Evolutionary conservation across 2,113 vertebrate species (phyloP), one percentile per base, ranked within the genome.

Genomic region (Saccopteryx bilineata): DNA sequence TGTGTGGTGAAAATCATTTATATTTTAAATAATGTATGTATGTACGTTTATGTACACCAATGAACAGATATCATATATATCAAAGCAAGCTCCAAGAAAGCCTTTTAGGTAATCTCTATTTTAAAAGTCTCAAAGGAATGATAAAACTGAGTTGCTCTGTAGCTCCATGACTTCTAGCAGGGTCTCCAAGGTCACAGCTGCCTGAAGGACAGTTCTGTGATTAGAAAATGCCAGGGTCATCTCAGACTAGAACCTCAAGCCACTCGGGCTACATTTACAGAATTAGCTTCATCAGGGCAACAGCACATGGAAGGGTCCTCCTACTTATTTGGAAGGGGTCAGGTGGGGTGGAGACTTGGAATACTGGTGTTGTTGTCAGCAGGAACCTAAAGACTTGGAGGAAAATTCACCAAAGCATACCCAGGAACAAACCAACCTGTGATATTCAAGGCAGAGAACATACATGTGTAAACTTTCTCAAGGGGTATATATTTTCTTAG

Each of bases 191-290:
- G 69, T 60, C 69, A 93, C 58, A 93, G 79, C 82, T 86, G 92
- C 86, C 89, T 91, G 91, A 97, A 95, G 94, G 89, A 82, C 7
- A 2, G 75, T 66, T 94, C 86, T 79, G 65, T 93, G 96, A 95
- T 91, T 94, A 94, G 90, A 92, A 84, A 90, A 94, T 54, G 28
- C 94, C 93, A 91, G 46, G 82, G 78, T 91, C 63, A 74, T 83
- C 93, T 96, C 79, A 97, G 91, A 97, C 86, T 94, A 96, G 92
- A 95, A 87, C 89, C 61, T 91, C 74, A 60, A 58, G 89, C 60
- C 28, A 61, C 39, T n/a, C 5, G 46, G 52, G 82, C 74, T 69
- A 48, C 63, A 65, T 82, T 93, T 93, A 79, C 31, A 82, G 86
- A 96, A 60, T 63, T 72, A 58, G 39, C 56, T 68, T 56, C 72